Percentiles rank a stretch among this genome's conserved stretches.
Conservation (phyloP, 2,113 vertebrate species). For the Serilophus lunatus region DNA sequence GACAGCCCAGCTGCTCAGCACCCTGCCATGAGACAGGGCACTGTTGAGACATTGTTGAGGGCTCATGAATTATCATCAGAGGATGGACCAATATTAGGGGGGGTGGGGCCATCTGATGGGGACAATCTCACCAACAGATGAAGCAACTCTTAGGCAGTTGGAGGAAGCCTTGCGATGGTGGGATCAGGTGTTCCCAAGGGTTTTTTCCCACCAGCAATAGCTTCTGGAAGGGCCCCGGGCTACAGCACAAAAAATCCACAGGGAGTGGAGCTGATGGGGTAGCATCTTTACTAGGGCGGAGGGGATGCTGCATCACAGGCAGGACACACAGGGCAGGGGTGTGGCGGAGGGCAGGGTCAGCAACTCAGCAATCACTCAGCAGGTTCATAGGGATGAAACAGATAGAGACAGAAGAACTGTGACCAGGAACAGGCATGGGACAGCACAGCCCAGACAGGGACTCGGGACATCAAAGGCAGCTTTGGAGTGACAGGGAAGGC, state of each 20-base stretch:
- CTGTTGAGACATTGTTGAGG: neutral
- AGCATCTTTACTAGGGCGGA: rapidly evolving
- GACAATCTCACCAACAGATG: neutral
- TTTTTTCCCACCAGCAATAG: neutral
- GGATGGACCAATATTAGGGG: neutral
- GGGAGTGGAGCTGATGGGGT: rapidly evolving
- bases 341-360: neutral
- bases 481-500: rapidly evolving
- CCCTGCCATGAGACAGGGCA: neutral
- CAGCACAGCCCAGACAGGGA: rapidly evolving
- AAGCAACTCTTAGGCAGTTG: neutral
- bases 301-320: neutral
- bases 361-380: rapidly evolving
- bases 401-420: neutral
- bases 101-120: rapidly evolving
- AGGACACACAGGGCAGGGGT: neutral
- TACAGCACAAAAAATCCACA: neutral
- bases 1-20: neutral
- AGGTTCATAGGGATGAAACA: rapidly evolving
- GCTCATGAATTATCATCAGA: neutral
- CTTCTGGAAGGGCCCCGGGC: neutral
- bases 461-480: neutral
- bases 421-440: neutral
- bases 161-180: neutral
- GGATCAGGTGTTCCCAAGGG: neutral